phyloP scores from a whole-genome alignment of 2,113 vertebrate genomes.

The Athene noctua region DNA sequence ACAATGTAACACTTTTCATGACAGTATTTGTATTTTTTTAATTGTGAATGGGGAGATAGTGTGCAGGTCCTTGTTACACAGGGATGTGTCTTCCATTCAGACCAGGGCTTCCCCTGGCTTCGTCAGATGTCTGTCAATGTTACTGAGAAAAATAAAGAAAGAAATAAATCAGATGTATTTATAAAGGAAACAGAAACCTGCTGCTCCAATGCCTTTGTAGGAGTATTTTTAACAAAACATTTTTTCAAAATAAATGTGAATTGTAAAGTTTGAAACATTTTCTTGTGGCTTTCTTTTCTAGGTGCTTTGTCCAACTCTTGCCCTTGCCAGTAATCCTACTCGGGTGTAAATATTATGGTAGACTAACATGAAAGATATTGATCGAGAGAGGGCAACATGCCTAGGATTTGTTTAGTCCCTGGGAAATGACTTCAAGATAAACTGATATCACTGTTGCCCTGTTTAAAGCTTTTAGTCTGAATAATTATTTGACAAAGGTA shows the following conservation, averaged over 20 bases:
- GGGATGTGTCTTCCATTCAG: slow-evolving; percentile 63
- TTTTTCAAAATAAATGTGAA: slow-evolving; percentile 81
- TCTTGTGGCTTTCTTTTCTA: slow-evolving; percentile 38
- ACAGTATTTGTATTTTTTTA: slow-evolving; percentile 53
- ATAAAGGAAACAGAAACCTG: slow-evolving; percentile 61
- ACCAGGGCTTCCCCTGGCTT: slow-evolving; percentile 42
- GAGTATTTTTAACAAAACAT: slow-evolving; percentile 77
- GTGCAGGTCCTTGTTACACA: slow-evolving; percentile 38
- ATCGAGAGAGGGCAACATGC: neutral
- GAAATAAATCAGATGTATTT: slow-evolving; percentile 69
- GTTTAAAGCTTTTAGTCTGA: neutral
- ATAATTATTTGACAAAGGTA: neutral
- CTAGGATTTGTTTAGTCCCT: neutral
- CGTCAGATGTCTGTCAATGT: slow-evolving; percentile 32
- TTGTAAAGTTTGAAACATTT: slow-evolving; percentile 71
- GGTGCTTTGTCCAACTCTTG: neutral
- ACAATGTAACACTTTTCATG: slow-evolving; percentile 34
- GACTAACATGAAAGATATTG: neutral
- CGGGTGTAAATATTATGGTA: neutral
- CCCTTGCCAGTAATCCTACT: neutral
- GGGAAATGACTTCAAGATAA: neutral
- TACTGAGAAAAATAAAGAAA: slow-evolving; percentile 59
- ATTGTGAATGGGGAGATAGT: slow-evolving; percentile 31
- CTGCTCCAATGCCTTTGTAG: slow-evolving; percentile 78
- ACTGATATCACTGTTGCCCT: neutral